A percentile compares a stretch with the other conserved stretches of the same genome.
Conservation (phyloP, 2,113 vertebrate genomes). For the Ceuthmochares aereus region DNA sequence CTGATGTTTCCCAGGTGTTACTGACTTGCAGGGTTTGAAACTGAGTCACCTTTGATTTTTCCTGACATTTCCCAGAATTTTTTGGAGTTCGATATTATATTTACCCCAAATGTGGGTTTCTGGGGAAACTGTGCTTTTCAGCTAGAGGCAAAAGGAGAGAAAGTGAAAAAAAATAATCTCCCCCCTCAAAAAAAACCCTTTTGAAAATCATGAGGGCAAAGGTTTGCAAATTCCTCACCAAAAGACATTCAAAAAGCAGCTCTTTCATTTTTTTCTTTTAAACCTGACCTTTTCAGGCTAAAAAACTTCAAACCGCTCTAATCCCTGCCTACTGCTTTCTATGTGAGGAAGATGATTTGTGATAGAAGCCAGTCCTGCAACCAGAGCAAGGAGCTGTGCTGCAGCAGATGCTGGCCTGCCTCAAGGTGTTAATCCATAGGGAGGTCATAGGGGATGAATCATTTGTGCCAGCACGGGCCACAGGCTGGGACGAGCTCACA, state of each 20-base stretch:
- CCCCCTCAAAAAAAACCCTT: neutral
- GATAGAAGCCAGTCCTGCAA: neutral
- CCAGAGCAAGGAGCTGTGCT: neutral
- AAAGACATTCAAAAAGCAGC: constrained; percentile 4
- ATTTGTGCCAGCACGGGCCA: neutral
- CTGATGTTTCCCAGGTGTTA: constrained; percentile 54
- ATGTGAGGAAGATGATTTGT: neutral
- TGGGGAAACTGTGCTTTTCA: neutral
- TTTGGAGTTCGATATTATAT: neutral
- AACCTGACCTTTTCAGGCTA: neutral
- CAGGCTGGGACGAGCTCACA: neutral
- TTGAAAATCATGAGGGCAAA: neutral
- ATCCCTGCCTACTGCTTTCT: constrained; percentile 50
- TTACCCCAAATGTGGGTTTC: constrained; percentile 5
- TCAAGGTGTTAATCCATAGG: neutral
- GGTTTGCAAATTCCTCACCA: neutral
- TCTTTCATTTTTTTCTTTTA: constrained; percentile 34
- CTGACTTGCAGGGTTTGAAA: constrained; percentile 11
- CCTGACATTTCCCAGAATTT: constrained; percentile 38
- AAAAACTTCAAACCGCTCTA: constrained; percentile 38
- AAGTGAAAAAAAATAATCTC: neutral
- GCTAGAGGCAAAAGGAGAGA: neutral
- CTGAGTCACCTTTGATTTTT: constrained; percentile 31
- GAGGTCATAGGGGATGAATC: neutral
- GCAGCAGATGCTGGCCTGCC: neutral